Evolutionary conservation across 1,140 invertebrate genomes (phyloP), one percentile per base, ranked within the genome.

Genomic region (Venustaconcha ellipsiformis): DNA sequence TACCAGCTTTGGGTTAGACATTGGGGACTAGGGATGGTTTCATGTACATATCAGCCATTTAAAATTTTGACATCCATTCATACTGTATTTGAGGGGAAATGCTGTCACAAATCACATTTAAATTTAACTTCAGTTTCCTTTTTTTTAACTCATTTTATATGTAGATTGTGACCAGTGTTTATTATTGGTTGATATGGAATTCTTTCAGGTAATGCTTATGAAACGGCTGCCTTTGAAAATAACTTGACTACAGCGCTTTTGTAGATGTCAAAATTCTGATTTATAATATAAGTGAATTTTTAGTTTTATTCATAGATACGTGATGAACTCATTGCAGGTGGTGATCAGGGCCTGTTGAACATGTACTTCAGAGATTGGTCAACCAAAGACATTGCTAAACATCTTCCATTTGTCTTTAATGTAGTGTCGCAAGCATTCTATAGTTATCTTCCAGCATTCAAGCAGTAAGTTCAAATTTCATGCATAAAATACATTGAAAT

Each of bases 321-420:
- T 20, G 17, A 17, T 62, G 17, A 60, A 63, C 30, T 72, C 30
- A 57, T 66, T 85, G 20, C 80, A 89, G 87, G 85, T 83, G 88
- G 87, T 70, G 88, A 99, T 91, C 97, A 99, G 91, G 98, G 98
- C 26, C 91, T 99, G 18, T 90, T 99, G 59, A 99, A 99, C 91
- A 92, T 94, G 81, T 99, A 93, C 90, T 99, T 99, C 90, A 94
- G 92, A 69, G 94, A 96, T 85, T 99, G 98, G 98, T 93, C 96
- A 2, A 94, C 93, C 70, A 94, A 94, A 82, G 97, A 99, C 88
- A 97, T 97, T 78, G 93, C 92, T 66, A 96, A 95, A 89, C 97
- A 98, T 91, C 92, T 99, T 75, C 97, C 99, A 14, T 99, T 99
- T 89, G 93, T 97, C 66, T 99, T 99, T 91, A 99, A 99, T 89